Percentiles rank a stretch among this genome's conserved stretches.
These are phyloP conservation scores for Etheostoma spectabile DNA, from an alignment of 2,113 vertebrate genomes.

Conservation along the genomic window DNA sequence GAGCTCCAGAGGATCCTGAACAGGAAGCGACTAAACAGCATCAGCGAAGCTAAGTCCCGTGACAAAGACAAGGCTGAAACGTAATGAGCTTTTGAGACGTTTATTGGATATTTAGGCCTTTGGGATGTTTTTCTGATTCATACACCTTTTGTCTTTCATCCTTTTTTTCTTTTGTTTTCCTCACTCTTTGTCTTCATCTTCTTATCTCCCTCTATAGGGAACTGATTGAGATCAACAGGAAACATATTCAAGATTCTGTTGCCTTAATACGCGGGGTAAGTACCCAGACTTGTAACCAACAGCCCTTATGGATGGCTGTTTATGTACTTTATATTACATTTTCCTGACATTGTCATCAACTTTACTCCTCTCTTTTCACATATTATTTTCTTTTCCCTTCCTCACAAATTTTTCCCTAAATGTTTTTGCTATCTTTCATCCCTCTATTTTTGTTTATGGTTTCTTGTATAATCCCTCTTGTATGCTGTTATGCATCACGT, in stretches of 20 bases:
- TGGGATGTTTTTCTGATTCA: not conserved
- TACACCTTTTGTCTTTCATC: not conserved
- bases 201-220: slow-evolving; percentile 74
- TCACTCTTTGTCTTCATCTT: not conserved
- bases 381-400: not conserved
- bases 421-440: not conserved
- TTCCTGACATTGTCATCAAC: slow-evolving; percentile 30
- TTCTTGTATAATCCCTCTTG: not conserved
- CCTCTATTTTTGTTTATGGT: not conserved
- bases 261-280: slow-evolving; percentile 85
- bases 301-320: not conserved
- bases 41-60: slow-evolving; percentile 86
- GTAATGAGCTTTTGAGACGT: slow-evolving; percentile 62
- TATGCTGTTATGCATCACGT: not conserved
- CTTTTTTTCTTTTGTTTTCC: slow-evolving; percentile 18
- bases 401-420: not conserved
- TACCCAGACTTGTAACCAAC: slow-evolving; percentile 23
- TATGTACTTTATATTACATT: not conserved
- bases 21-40: slow-evolving; percentile 90
- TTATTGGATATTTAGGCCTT: not conserved
- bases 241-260: slow-evolving; percentile 90
- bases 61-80: slow-evolving; percentile 88
- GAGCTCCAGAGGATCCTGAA: slow-evolving; percentile 92
- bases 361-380: not conserved
- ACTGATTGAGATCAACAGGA: slow-evolving; percentile 89